Evolutionary conservation across 53 echinoderm and acorn worm species (phyloP).

Genomic region (Mesocentrotus franciscanus): DNA sequence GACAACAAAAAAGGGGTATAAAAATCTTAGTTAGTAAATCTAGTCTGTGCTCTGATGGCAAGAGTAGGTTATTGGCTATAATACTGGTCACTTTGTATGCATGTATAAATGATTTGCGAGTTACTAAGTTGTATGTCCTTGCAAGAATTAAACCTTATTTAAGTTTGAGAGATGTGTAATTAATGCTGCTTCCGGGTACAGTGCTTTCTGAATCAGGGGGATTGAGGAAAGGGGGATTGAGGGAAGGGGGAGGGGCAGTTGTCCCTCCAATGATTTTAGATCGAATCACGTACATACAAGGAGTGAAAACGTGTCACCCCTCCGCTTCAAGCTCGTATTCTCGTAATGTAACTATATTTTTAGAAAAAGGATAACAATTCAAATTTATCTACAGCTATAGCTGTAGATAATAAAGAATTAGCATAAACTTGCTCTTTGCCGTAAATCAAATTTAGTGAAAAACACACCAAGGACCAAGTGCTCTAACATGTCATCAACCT

Average conservation of each 20-base stretch:
- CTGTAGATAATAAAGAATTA: too few relatives aligned
- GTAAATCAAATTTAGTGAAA: too few relatives aligned
- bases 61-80: background rate
- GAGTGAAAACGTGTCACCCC: too few relatives aligned
- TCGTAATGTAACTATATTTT: too few relatives aligned
- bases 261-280: background rate
- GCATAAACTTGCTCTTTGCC: too few relatives aligned
- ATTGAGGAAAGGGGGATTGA: background rate
- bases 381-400: too few relatives aligned
- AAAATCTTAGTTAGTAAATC: background rate
- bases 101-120: background rate
- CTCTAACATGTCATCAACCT: too few relatives aligned
- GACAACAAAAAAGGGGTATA: too few relatives aligned
- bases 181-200: background rate
- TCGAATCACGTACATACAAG: background rate
- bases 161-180: constrained; percentile 29
- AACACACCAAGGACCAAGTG: too few relatives aligned
- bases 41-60: background rate
- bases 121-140: background rate
- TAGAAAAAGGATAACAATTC: too few relatives aligned
- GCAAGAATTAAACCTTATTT: background rate
- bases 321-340: too few relatives aligned
- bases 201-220: background rate
- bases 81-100: background rate
- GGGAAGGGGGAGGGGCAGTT: background rate